phyloP scores from a whole-genome alignment of 2,113 vertebrate genomes.

The Eidolon helvum region DNA sequence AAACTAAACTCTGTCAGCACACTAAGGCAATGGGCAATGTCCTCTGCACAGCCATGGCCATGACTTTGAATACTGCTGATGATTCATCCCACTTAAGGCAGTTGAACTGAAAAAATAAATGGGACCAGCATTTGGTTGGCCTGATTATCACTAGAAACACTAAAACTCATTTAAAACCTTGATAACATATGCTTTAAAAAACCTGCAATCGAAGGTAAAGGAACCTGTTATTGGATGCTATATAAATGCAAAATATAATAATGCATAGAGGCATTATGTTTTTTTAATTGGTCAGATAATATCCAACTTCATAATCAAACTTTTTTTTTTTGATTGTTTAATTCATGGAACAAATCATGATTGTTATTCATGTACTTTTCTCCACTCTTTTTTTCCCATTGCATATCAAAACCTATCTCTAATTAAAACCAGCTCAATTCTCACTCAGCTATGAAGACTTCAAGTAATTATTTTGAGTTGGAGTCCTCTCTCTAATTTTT shows the following conservation, averaged over 20 bases:
- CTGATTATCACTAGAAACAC: constrained; percentile 75
- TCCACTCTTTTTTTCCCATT: not conserved
- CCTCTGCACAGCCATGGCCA: constrained; percentile 42
- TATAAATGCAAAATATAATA: not conserved
- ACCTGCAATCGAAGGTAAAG: constrained; percentile 52
- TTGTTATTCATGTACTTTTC: not conserved
- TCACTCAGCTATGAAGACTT: not conserved
- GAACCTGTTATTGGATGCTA: not conserved
- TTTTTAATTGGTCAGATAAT: not conserved
- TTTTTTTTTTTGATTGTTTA: not conserved
- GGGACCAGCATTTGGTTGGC: constrained; percentile 60
- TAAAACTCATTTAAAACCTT: constrained; percentile 58
- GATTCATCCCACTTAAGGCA: constrained; percentile 65
- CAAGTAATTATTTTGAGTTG: not conserved
- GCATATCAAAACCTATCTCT: not conserved
- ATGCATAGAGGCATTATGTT: not conserved
- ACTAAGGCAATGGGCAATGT: constrained; percentile 49
- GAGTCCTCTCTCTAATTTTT: not conserved
- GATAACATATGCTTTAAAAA: constrained; percentile 51
- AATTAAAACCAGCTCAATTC: not conserved
- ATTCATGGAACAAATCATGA: not conserved
- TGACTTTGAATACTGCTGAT: constrained; percentile 69
- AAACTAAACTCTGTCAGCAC: not conserved
- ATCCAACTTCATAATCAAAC: not conserved
- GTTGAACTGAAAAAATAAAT: constrained; percentile 69